These are phyloP conservation scores for Cacoxenus indagator DNA, from an alignment of 2,888 invertebrate species.

Conservation along the genomic window DNA sequence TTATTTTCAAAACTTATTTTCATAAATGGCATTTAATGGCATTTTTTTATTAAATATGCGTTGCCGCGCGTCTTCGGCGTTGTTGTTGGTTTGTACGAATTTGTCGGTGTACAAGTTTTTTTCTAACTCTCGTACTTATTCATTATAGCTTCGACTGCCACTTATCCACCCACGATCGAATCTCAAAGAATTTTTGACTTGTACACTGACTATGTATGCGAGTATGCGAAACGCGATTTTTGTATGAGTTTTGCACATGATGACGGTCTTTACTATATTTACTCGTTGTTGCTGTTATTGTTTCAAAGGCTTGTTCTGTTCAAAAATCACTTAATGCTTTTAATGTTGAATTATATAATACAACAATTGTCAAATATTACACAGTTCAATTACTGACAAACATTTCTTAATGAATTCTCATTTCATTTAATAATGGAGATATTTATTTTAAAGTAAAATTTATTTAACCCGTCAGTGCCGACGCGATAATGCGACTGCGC, in stretches of 20 bases:
- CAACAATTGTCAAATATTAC: no score
- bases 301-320: background rate
- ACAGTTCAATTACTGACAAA: no score
- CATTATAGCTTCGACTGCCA: constrained; percentile 54
- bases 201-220: constrained; percentile 2
- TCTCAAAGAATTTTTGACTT: background rate
- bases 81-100: background rate
- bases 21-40: constrained; percentile 50
- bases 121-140: constrained; percentile 60
- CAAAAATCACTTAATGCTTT: no score
- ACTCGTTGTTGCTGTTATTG: background rate
- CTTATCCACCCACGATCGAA: constrained; percentile 25
- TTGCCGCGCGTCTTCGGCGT: constrained; percentile 40
- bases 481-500: constrained; percentile 48
- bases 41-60: constrained; percentile 54
- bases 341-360: no score
- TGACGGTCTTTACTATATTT: background rate
- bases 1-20: constrained; percentile 41
- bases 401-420: no score
- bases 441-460: no score
- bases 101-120: constrained; percentile 21
- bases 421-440: no score
- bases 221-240: background rate
- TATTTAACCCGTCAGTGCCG: background rate
- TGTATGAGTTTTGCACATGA: background rate